These are phyloP conservation scores for Orthosia gracilis DNA, from an alignment of 2,888 invertebrate genomes.

Conservation along the genomic window DNA sequence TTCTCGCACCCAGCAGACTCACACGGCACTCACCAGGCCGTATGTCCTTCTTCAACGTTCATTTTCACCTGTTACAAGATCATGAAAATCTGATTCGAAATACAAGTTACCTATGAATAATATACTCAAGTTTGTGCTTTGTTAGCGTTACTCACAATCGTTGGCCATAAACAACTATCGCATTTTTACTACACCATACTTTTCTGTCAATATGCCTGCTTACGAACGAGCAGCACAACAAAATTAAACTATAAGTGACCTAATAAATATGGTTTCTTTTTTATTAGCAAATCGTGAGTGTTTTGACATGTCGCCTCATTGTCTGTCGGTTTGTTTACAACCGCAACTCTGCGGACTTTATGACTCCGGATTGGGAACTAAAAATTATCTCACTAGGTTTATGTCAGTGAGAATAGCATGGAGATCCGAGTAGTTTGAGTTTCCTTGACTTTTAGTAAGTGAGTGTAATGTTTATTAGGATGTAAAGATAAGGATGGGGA, in stretches of 20 bases:
- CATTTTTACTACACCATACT: background rate
- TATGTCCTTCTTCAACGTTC: background rate
- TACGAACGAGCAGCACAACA: constrained; percentile 10
- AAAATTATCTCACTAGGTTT: constrained; percentile 44
- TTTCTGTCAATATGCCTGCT: constrained; percentile 14
- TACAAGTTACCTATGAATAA: background rate
- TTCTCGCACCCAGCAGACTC: background rate
- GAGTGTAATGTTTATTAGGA: constrained; percentile 36
- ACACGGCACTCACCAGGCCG: background rate
- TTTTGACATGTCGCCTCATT: constrained; percentile 53
- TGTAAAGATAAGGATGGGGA: constrained; percentile 22
- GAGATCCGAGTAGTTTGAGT: constrained; percentile 4
- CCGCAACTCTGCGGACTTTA: constrained; percentile 45
- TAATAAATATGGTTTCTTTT: constrained; percentile 36
- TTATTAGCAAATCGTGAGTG: constrained; percentile 43
- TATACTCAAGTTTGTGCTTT: background rate
- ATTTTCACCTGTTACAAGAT: no score
- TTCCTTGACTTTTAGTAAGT: constrained; percentile 45
- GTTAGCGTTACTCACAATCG: background rate
- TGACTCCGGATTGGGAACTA: constrained; percentile 29
- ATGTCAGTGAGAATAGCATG: constrained; percentile 23
- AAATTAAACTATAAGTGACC: constrained; percentile 25
- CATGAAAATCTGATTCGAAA: background rate
- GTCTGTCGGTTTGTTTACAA: constrained; percentile 52
- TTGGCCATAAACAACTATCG: background rate